Percentiles rank a stretch among this genome's conserved stretches.
Conservation (phyloP, 2,113 vertebrate genomes). For the Mohoua ochrocephala region DNA sequence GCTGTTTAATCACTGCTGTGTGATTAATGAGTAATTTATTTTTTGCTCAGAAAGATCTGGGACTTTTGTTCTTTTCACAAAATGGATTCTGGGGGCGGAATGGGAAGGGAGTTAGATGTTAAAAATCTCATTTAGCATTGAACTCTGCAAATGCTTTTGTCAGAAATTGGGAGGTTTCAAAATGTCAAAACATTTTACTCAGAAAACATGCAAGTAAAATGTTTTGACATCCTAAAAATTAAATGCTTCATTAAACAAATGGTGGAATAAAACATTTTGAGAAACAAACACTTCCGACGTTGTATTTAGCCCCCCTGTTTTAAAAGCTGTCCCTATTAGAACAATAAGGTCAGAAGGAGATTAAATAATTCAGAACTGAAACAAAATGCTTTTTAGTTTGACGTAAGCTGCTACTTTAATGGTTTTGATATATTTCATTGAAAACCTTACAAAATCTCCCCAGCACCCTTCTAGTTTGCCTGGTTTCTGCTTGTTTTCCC, state of each 20-base stretch:
- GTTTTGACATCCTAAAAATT: conserved; percentile 8
- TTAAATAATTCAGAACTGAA: neutral
- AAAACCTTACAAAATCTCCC: neutral
- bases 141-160: neutral
- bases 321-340: neutral
- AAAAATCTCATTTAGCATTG: neutral
- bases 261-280: neutral
- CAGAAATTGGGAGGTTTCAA: neutral
- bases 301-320: neutral
- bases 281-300: neutral
- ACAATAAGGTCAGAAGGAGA: neutral
- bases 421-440: neutral
- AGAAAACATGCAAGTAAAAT: neutral
- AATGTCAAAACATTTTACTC: neutral
- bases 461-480: neutral
- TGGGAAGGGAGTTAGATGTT: neutral
- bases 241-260: neutral
- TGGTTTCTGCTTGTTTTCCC: neutral
- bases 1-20: neutral
- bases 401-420: neutral
- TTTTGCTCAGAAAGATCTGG: neutral
- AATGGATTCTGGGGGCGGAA: neutral
- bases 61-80: neutral
- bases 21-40: neutral
- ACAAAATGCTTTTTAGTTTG: neutral